phyloP scores from a whole-genome alignment of 2,113 vertebrate genomes.

The Podiceps cristatus region DNA sequence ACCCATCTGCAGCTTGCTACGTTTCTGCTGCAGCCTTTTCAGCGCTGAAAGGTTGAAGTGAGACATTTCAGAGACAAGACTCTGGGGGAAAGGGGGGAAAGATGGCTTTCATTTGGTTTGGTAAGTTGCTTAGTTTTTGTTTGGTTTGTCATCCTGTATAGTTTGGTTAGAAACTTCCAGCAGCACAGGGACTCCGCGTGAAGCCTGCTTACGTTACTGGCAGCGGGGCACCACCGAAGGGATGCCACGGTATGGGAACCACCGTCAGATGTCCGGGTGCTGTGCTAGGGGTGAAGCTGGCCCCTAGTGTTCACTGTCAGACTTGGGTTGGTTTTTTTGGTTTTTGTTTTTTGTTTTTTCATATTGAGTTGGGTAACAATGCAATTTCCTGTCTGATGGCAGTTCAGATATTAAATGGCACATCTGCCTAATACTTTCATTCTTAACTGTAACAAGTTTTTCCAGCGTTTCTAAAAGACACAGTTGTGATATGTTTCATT shows the following conservation, averaged over 20 bases:
- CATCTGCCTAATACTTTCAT: conserved; percentile 1
- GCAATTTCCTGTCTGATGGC: not conserved
- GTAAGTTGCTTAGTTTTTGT: not conserved
- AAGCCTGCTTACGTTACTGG: not conserved
- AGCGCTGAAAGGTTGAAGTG: not conserved
- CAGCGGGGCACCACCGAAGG: accelerated
- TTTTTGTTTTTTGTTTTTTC: not conserved
- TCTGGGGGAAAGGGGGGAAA: accelerated
- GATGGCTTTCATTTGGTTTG: not conserved
- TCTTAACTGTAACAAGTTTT: conserved; percentile 2
- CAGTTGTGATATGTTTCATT: not conserved
- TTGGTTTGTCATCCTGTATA: not conserved
- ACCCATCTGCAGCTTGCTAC: not conserved
- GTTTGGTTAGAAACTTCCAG: not conserved
- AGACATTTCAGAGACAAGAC: not conserved
- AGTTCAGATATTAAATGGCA: conserved; percentile 18
- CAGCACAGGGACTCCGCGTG: accelerated
- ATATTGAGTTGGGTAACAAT: not conserved
- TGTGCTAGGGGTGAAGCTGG: not conserved
- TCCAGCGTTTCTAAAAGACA: not conserved
- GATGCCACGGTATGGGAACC: not conserved
- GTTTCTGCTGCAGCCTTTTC: not conserved
- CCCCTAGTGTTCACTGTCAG: not conserved
- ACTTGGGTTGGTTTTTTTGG: not conserved
- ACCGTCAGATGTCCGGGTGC: not conserved